Conservation (phyloP, 2,888 invertebrate species). For the Erebia palarica region DNA sequence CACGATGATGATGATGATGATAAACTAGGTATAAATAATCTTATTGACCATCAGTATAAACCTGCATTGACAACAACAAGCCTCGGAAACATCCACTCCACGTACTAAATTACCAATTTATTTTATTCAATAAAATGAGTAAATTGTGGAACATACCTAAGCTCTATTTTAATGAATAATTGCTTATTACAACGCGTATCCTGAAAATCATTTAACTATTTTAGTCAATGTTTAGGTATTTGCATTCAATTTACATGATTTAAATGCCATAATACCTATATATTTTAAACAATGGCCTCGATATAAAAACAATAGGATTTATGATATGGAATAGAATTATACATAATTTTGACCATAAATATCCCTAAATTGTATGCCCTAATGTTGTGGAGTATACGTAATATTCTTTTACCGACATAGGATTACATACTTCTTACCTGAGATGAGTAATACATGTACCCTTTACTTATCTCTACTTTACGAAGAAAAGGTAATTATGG, state of each 20-base stretch:
- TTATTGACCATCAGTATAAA: no score
- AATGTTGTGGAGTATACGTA: no score
- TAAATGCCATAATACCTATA: slow-evolving; percentile 5
- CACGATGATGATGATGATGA: no score
- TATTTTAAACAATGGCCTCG: neutral
- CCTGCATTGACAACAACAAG: no score
- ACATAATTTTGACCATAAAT: neutral
- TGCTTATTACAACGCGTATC: slow-evolving; percentile 24
- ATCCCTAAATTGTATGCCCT: no score
- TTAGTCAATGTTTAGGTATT: slow-evolving; percentile 34
- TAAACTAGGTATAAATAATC: no score
- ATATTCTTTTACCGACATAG: no score
- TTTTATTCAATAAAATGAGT: slow-evolving; percentile 13
- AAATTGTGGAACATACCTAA: neutral
- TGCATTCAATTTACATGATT: slow-evolving; percentile 38
- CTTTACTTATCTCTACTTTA: no score
- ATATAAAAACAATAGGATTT: slow-evolving; percentile 7
- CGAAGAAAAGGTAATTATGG: no score
- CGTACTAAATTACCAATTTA: slow-evolving; percentile 1
- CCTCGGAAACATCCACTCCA: neutral
- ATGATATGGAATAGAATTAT: neutral
- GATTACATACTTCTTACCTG: no score
- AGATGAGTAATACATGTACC: no score
- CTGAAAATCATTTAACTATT: slow-evolving; percentile 25
- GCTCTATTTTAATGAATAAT: slow-evolving; percentile 9